Percentiles rank a stretch among this genome's conserved stretches.
Evolutionary conservation across 2,888 invertebrate species (phyloP).

Genomic region (Ptychoptera albimana): DNA sequence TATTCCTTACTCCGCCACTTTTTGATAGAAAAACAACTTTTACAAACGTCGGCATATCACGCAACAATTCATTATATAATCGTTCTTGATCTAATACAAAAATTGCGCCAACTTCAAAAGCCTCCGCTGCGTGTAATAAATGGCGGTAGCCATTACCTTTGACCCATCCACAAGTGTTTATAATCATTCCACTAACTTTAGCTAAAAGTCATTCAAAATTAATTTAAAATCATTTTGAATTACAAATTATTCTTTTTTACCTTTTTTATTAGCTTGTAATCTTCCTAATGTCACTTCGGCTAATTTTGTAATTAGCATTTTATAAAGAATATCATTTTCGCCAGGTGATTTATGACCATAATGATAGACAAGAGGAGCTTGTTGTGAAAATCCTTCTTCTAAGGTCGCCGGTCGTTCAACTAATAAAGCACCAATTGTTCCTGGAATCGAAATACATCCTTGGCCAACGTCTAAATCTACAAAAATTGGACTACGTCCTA

Average conservation of each 20-base stretch:
- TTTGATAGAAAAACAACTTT: constrained; percentile 86
- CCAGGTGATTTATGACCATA: constrained; percentile 72
- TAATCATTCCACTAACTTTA: constrained; percentile 75
- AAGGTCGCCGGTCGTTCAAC: constrained; percentile 88
- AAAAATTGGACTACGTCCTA: constrained; percentile 75
- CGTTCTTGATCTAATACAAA: constrained; percentile 93
- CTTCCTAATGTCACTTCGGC: constrained; percentile 75
- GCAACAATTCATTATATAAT: constrained; percentile 80
- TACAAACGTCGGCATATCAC: constrained; percentile 88
- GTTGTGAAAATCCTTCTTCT: constrained; percentile 89
- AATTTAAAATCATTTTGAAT: neutral
- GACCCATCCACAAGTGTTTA: constrained; percentile 97
- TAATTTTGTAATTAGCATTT: constrained; percentile 64
- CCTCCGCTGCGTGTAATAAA: constrained; percentile 73
- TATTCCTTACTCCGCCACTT: constrained; percentile 84
- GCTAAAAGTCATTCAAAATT: constrained; percentile 34
- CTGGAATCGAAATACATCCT: constrained; percentile 80
- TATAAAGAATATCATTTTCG: constrained; percentile 69
- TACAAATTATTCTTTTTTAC: constrained; percentile 30
- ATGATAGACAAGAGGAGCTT: constrained; percentile 85
- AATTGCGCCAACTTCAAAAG: constrained; percentile 92
- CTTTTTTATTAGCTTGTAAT: constrained; percentile 74
- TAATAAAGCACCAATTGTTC: constrained; percentile 75
- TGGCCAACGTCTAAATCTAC: constrained; percentile 95
- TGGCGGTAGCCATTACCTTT: constrained; percentile 81